Evolutionary conservation across 2,113 vertebrate genomes (phyloP).

Genomic region (Clupea harengus): DNA sequence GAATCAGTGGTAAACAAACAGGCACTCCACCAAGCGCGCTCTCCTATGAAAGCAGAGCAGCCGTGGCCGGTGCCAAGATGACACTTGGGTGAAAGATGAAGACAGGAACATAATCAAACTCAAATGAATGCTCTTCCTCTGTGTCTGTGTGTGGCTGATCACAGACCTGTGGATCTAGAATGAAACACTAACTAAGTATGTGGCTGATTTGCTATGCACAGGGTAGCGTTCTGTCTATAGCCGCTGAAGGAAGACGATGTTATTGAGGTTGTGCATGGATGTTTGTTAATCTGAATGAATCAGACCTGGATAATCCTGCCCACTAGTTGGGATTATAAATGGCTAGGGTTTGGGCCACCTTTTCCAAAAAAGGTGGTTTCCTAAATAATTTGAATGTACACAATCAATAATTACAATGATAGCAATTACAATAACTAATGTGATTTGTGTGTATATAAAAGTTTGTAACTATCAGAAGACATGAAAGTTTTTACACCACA

Average conservation of each 20-base stretch:
- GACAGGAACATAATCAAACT: neutral
- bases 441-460: too few species aligned
- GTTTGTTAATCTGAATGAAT: neutral
- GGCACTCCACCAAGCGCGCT: neutral
- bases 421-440: too few species aligned
- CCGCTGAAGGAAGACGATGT: neutral
- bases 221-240: neutral
- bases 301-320: neutral
- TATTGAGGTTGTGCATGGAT: neutral
- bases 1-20: neutral
- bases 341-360: neutral
- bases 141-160: neutral
- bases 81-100: neutral
- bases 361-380: neutral
- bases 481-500: too few species aligned
- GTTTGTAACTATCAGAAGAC: too few species aligned
- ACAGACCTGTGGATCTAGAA: neutral
- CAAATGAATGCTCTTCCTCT: neutral
- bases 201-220: neutral
- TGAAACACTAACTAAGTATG: neutral
- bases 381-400: neutral
- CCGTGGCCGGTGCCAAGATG: neutral
- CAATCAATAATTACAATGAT: too few species aligned
- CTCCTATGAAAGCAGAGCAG: neutral
- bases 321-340: neutral